Conservation (phyloP, 2,797 vertebrate species). For the Rhinogobio ventralis region DNA sequence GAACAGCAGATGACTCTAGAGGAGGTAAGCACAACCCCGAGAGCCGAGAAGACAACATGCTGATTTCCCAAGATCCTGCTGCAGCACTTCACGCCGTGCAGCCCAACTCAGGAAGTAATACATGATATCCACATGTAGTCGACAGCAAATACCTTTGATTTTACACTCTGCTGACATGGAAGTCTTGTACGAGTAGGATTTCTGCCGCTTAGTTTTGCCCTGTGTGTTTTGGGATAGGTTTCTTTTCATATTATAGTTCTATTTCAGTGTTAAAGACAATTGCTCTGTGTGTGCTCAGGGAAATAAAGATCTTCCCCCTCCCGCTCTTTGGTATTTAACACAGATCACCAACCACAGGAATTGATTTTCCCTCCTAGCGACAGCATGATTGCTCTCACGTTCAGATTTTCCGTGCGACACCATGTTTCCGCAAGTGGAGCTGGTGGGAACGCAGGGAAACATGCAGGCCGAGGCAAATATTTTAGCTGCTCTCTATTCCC, state of each 20-base stretch:
- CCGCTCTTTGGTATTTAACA: constrained; percentile 30
- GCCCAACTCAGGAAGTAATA: constrained; percentile 59
- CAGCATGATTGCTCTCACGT: constrained; percentile 17
- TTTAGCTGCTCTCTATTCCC: constrained; percentile 34
- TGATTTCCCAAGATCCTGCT: constrained; percentile 70
- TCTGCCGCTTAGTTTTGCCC: not conserved
- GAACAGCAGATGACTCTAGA: constrained; percentile 63
- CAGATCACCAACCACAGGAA: constrained; percentile 26
- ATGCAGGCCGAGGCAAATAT: not conserved
- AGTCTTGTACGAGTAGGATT: not conserved
- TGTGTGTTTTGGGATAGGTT: not conserved
- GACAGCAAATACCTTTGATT: constrained; percentile 25
- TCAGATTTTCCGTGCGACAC: constrained; percentile 8
- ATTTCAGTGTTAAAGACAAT: constrained; percentile 19
- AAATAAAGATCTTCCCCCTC: constrained; percentile 20
- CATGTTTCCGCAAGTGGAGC: not conserved
- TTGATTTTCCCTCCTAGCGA: constrained; percentile 19
- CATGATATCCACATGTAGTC: not conserved
- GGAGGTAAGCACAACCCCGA: constrained; percentile 68
- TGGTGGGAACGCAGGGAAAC: not conserved
- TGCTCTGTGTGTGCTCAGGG: constrained; percentile 15
- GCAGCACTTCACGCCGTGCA: constrained; percentile 55
- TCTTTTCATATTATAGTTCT: not conserved
- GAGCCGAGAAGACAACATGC: constrained; percentile 51
- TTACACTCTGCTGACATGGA: constrained; percentile 30